Evolutionary conservation across 2,797 vertebrate genomes (phyloP).

Genomic region (Oreonectes daqikongensis): DNA sequence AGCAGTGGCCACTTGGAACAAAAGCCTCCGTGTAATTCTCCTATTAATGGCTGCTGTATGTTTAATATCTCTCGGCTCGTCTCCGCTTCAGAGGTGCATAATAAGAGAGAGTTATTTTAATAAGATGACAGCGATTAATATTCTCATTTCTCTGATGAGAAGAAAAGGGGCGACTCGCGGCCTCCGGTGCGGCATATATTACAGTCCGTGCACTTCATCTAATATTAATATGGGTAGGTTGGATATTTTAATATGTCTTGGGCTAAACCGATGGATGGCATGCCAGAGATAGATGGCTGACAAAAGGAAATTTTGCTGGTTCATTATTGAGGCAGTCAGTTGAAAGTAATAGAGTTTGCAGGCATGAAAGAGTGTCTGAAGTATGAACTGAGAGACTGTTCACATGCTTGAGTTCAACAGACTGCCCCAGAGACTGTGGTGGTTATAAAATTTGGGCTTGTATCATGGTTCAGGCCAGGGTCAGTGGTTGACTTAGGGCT

Average conservation of each 20-base stretch:
- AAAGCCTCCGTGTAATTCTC: constrained; percentile 40
- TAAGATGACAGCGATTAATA: constrained; percentile 73
- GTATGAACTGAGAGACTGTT: constrained; percentile 63
- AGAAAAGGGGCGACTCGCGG: constrained; percentile 35
- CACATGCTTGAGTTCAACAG: neutral
- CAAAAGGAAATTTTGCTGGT: constrained; percentile 70
- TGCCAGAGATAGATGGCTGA: constrained; percentile 71
- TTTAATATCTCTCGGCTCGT: constrained; percentile 55
- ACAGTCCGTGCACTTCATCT: constrained; percentile 75
- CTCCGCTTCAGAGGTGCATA: constrained; percentile 60
- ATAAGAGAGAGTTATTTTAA: constrained; percentile 68
- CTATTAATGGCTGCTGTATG: constrained; percentile 55
- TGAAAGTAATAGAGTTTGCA: constrained; percentile 65
- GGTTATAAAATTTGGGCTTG: neutral
- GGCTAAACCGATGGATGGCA: constrained; percentile 71
- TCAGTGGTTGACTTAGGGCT: neutral
- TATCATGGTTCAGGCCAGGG: no score
- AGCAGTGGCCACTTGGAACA: constrained; percentile 27
- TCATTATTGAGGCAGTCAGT: constrained; percentile 70
- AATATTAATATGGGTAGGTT: constrained; percentile 75
- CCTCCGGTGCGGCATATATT: constrained; percentile 67
- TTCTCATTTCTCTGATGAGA: constrained; percentile 60
- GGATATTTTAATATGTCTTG: constrained; percentile 70
- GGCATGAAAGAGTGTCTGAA: constrained; percentile 64
- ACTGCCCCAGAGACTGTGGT: neutral